These are phyloP conservation scores for Drosophila koepferae DNA, from an alignment of 2,888 invertebrate genomes.

Conservation along the genomic window DNA sequence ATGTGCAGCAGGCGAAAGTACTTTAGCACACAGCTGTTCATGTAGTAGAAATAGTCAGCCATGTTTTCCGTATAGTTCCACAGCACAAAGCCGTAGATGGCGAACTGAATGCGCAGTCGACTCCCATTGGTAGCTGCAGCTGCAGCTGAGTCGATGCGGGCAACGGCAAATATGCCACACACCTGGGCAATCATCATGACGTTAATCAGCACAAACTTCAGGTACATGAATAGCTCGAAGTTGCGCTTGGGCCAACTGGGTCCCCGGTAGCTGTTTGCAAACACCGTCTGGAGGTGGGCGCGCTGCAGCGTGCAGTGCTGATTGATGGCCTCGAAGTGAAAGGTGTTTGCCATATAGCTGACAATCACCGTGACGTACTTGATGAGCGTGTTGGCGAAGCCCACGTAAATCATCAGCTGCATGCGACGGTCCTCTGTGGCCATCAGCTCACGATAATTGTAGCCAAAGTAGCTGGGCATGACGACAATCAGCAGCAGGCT, in stretches of 20 bases:
- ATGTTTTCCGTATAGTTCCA: slow-evolving; percentile 82
- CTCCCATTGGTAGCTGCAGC: not conserved
- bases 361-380: slow-evolving; percentile 75
- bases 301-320: slow-evolving; percentile 56
- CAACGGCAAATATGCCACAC: slow-evolving; percentile 57
- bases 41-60: slow-evolving; percentile 78
- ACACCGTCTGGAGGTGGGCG: slow-evolving; percentile 64
- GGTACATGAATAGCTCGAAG: slow-evolving; percentile 71
- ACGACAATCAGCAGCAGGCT: slow-evolving; percentile 65
- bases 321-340: slow-evolving; percentile 67
- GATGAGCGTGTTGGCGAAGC: slow-evolving; percentile 72
- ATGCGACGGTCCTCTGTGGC: slow-evolving; percentile 58
- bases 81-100: slow-evolving; percentile 73
- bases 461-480: slow-evolving; percentile 69
- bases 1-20: slow-evolving; percentile 68
- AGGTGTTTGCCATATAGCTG: slow-evolving; percentile 72
- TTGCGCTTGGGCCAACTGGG: slow-evolving; percentile 45
- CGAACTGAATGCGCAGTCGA: slow-evolving; percentile 59
- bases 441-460: slow-evolving; percentile 55
- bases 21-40: slow-evolving; percentile 68
- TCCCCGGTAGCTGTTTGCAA: slow-evolving; percentile 34
- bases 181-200: slow-evolving; percentile 74
- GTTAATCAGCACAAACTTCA: slow-evolving; percentile 75
- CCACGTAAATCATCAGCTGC: slow-evolving; percentile 70
- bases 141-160: not conserved